Conservation (phyloP, 1,140 invertebrate species). For the Stenopsyche tienmushanensis region DNA sequence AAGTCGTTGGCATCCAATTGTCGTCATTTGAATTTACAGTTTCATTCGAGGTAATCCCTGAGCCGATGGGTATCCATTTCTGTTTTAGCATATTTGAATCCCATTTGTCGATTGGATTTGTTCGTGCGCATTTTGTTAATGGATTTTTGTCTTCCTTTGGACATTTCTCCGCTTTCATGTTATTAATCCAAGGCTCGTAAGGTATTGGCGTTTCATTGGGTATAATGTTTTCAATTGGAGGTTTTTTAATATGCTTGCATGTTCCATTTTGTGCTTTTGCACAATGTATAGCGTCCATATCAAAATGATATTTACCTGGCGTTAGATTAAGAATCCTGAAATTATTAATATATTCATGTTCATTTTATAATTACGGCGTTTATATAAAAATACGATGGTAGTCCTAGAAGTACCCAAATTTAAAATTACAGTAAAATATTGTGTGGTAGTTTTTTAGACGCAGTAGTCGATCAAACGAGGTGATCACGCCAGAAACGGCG, state of each 20-base stretch:
- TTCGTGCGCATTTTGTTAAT: constrained; percentile 17
- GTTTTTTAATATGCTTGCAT: constrained; percentile 27
- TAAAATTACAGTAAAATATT: too few relatives aligned
- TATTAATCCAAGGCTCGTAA: constrained; percentile 10
- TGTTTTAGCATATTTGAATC: constrained; percentile 26
- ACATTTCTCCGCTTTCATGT: constrained; percentile 16
- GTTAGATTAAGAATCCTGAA: constrained; percentile 35
- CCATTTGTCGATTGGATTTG: constrained; percentile 32
- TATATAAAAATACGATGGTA: too few relatives aligned
- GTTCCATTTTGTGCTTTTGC: constrained; percentile 20
- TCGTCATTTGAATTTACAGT: constrained; percentile 13
- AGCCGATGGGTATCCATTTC: constrained; percentile 39
- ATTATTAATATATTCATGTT: too few relatives aligned
- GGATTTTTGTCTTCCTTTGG: constrained; percentile 7
- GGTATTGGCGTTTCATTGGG: neutral
- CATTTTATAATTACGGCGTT: too few relatives aligned
- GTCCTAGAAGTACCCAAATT: too few relatives aligned
- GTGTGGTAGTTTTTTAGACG: too few relatives aligned
- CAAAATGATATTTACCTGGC: constrained; percentile 35
- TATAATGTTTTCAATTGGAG: constrained; percentile 10
- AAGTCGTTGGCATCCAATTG: constrained; percentile 28
- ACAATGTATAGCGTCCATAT: constrained; percentile 35
- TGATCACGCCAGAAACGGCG: too few relatives aligned
- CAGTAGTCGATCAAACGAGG: too few relatives aligned
- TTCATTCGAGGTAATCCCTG: constrained; percentile 25